phyloP scores from a whole-genome alignment of 1,140 invertebrate species.

The Parasteatoda tepidariorum region DNA sequence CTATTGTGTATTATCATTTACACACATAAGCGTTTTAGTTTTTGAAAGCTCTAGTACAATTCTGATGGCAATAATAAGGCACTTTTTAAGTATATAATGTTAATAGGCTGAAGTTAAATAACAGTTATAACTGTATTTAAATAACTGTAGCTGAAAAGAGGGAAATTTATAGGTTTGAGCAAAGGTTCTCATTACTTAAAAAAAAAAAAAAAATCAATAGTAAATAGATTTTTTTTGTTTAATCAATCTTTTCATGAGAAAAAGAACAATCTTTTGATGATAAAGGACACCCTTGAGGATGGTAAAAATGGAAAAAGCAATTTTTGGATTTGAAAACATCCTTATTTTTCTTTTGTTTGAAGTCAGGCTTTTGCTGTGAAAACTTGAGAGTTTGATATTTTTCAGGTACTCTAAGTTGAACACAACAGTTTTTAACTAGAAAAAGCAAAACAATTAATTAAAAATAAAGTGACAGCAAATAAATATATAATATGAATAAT shows the following conservation, averaged over 20 bases:
- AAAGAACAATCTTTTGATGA: background rate
- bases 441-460: too few relatives aligned
- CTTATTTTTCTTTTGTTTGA: background rate
- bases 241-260: background rate
- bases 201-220: background rate
- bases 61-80: too few relatives aligned
- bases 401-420: too few relatives aligned
- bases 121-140: background rate
- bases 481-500: too few relatives aligned
- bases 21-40: too few relatives aligned
- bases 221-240: background rate
- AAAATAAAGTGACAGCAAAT: too few relatives aligned
- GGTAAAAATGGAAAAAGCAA: conserved; percentile 1
- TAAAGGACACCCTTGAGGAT: conserved; percentile 3
- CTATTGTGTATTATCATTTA: too few relatives aligned
- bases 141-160: background rate
- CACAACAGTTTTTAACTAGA: too few relatives aligned
- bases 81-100: too few relatives aligned
- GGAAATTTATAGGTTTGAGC: background rate
- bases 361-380: too few relatives aligned
- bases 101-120: background rate
- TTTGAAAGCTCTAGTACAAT: too few relatives aligned
- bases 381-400: too few relatives aligned
- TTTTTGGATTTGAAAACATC: background rate
- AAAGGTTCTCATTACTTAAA: background rate